Base-by-base conservation (phyloP, 2,888 invertebrate species). In the Ornithoptera alexandrae region DNA sequence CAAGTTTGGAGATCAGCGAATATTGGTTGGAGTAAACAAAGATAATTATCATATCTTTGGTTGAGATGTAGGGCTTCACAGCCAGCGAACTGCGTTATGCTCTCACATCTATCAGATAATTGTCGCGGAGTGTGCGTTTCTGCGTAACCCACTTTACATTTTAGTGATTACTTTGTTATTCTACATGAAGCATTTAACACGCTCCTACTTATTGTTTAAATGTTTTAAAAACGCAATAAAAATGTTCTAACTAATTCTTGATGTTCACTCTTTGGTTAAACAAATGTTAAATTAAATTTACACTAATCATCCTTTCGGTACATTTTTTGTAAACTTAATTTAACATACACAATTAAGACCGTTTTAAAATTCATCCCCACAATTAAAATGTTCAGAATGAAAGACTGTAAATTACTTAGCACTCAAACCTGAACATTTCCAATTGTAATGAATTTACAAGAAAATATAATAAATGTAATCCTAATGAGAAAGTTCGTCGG, bases 51-150 rank as follows among this genome's bases (percentile, higher is more conserved):
- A 77, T 77, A 79, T 80, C 77, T 74, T 24, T 22, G 74, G 69
- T 66, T 70, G 71, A 77, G 77, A 79, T 79, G 77, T 78, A 79
- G 79, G 77, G 78, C 81, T 82, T 80, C 81, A 83, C 78, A 83
- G 80, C 78, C 78, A 77, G 72, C 78, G 80, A 77, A 72, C 77
- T 76, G 77, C 75, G 78, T 77, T 77, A 80, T 78, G 70, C 61
- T 62, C 71, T 71, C 74, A 65, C 72, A 72, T 73, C 63, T 69
- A 68, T 58, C 24, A n/a, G 2, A 15, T 76, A 74, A 74, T 75
- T 73, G 72, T 68, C 67, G 63, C 24, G 58, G 53, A 50, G 64
- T 30, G 53, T 65, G 65, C 67, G 65, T 65, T 56, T 62, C 1
- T 53, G 30, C 20, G 15, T 70, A 24, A 62, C 53, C 63, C 24